Conservation (phyloP, 1,140 invertebrate genomes). For the Laodelphax striatellus region DNA sequence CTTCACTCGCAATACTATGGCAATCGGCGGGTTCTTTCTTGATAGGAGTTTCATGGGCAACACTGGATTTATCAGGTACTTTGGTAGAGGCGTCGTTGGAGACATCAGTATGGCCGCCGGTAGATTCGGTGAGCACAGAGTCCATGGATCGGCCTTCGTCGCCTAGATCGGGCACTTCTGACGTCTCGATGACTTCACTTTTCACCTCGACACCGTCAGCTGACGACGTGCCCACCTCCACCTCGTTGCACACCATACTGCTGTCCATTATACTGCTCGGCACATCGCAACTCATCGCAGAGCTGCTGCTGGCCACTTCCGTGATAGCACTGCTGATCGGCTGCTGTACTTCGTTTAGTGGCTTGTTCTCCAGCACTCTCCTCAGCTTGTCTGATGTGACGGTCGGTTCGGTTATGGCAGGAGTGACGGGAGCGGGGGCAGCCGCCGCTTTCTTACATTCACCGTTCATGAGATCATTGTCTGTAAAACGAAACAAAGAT, state of each 20-base stretch:
- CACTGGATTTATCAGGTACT: too few relatives aligned
- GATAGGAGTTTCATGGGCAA: neutral
- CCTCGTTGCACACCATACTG: slow-evolving; percentile 20
- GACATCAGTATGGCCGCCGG: too few relatives aligned
- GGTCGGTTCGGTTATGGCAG: too few relatives aligned
- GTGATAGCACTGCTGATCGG: neutral
- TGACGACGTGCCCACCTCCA: slow-evolving; percentile 19
- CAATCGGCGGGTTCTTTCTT: too few relatives aligned
- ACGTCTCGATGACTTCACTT: slow-evolving; percentile 8
- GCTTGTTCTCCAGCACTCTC: slow-evolving; percentile 19
- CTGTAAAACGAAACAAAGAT: too few relatives aligned
- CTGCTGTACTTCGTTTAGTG: slow-evolving; percentile 4
- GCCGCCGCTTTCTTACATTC: too few relatives aligned
- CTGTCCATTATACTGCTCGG: neutral
- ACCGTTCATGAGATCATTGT: too few relatives aligned
- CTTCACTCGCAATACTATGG: slow-evolving; percentile 22
- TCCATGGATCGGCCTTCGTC: slow-evolving; percentile 11
- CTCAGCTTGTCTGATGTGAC: slow-evolving; percentile 10
- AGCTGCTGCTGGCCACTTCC: too few relatives aligned
- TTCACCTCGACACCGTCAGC: slow-evolving; percentile 13
- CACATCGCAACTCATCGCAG: neutral
- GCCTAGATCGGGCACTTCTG: neutral
- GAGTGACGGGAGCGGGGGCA: too few relatives aligned
- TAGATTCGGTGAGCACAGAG: neutral
- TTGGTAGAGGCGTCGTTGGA: too few relatives aligned